Percentiles rank a stretch among this genome's conserved stretches.
Conservation (phyloP, 2,888 invertebrate genomes). For the Drosophila anomelani region DNA sequence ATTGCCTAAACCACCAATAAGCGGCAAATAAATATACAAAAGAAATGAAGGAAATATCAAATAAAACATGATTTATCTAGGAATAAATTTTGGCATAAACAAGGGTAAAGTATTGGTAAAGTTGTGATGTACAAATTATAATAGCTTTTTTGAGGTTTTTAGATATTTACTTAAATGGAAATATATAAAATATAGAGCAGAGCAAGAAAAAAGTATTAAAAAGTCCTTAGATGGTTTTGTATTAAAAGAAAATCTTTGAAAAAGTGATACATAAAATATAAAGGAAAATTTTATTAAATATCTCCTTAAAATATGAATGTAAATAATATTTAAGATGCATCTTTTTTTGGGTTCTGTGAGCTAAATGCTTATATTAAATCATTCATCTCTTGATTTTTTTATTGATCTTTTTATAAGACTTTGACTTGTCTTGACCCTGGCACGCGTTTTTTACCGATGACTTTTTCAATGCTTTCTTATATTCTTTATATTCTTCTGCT, state of each 20-base stretch:
- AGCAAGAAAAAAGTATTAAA: neutral
- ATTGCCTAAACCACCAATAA: neutral
- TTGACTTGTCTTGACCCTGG: slow-evolving; percentile 46
- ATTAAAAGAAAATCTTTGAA: too few species aligned
- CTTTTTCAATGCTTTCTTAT: slow-evolving; percentile 12
- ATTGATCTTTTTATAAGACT: neutral
- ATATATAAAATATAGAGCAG: neutral
- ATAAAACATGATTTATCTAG: slow-evolving; percentile 5
- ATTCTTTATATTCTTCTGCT: slow-evolving; percentile 8
- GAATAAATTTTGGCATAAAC: neutral
- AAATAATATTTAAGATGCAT: fast-evolving
- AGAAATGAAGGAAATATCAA: neutral
- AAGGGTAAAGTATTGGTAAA: neutral
- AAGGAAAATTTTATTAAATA: neutral
- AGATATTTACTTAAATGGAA: neutral
- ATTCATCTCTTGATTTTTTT: neutral
- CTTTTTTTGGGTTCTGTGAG: neutral
- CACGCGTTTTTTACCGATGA: slow-evolving; percentile 44
- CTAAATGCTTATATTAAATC: neutral
- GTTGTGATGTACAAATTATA: neutral
- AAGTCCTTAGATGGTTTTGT: neutral
- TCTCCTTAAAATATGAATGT: neutral
- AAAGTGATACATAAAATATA: too few species aligned
- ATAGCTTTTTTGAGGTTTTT: neutral
- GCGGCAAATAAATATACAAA: slow-evolving; percentile 6